Conservation (phyloP, 2,888 invertebrate genomes). For the Metallyticus violacea region DNA sequence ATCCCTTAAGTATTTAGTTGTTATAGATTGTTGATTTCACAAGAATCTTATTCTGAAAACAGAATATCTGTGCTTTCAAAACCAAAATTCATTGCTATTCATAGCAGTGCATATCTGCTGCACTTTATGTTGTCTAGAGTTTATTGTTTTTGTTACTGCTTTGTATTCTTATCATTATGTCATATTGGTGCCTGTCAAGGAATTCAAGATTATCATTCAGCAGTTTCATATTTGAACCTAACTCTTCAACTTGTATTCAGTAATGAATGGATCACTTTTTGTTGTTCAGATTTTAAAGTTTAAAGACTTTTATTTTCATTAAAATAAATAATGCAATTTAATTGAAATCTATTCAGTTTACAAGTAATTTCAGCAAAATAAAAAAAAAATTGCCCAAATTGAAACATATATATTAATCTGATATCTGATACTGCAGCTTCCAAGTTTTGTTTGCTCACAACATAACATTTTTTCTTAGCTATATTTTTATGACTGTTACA, state of each 20-base stretch:
- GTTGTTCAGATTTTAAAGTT: no score
- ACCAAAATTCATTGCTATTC: background rate
- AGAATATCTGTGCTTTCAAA: background rate
- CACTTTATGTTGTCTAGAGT: background rate
- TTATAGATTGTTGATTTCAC: background rate
- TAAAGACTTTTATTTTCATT: no score
- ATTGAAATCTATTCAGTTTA: no score
- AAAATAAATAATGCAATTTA: no score
- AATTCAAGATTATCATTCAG: background rate
- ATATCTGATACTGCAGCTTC: no score
- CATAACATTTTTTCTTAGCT: background rate
- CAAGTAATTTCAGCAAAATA: no score
- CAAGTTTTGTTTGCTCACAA: background rate
- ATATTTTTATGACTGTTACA: no score
- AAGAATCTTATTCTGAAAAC: background rate
- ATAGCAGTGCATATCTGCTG: background rate
- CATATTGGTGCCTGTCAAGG: background rate
- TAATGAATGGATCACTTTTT: no score
- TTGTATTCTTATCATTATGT: background rate
- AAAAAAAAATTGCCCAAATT: no score
- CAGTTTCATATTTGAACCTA: background rate
- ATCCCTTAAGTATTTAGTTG: background rate
- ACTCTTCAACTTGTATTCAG: background rate
- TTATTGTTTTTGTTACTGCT: background rate
- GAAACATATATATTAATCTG: no score